These are phyloP conservation scores for Bhutanitis thaidina DNA, from an alignment of 2,888 invertebrate species.

Conservation along the genomic window DNA sequence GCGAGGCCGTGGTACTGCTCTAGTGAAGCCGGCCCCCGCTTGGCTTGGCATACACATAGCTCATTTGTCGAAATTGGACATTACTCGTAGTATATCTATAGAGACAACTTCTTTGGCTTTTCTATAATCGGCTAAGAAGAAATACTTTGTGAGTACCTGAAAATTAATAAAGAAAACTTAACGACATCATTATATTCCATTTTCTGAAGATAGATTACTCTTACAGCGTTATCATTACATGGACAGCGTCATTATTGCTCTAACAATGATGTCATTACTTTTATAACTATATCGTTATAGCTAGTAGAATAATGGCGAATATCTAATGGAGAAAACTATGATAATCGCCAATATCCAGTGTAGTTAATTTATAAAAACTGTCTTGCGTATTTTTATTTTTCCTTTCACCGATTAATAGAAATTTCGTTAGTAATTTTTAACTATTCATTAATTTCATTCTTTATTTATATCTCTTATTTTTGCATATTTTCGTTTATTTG, in stretches of 20 bases:
- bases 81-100: too few species aligned
- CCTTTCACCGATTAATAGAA: too few species aligned
- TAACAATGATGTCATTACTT: not conserved
- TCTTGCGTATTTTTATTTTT: not conserved
- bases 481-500: not conserved
- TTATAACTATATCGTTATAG: not conserved
- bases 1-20: too few species aligned
- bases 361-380: not conserved
- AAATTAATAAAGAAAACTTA: too few species aligned
- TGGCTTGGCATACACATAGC: too few species aligned
- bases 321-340: not conserved
- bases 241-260: not conserved
- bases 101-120: too few species aligned
- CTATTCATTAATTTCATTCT: not conserved
- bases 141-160: too few species aligned
- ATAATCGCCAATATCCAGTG: not conserved
- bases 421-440: too few species aligned
- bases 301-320: too few species aligned
- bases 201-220: not conserved
- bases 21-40: too few species aligned
- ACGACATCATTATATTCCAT: not conserved
- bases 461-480: not conserved
- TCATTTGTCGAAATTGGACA: too few species aligned
- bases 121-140: too few species aligned
- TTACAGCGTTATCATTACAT: not conserved